Percentiles rank a stretch among this genome's conserved stretches.
Evolutionary conservation across 2,113 vertebrate genomes (phyloP).

Genomic region (Sakesphorus luctuosus): DNA sequence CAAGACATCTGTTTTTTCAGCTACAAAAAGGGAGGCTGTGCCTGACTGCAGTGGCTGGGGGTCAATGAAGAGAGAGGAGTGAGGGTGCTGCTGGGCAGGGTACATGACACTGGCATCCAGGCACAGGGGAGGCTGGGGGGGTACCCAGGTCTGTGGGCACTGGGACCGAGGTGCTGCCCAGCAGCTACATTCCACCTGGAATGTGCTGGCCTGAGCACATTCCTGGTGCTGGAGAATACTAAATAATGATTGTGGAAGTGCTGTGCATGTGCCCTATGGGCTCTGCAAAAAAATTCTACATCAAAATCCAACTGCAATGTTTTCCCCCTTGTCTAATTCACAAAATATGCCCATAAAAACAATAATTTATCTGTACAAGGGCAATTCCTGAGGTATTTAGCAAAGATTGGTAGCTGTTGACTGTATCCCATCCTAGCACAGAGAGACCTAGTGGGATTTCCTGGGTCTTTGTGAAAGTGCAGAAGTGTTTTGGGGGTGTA

Average conservation of each 20-base stretch:
- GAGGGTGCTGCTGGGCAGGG: neutral
- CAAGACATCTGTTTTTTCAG: constrained; percentile 37
- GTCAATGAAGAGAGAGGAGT: neutral
- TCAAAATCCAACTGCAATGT: constrained; percentile 11
- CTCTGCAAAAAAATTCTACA: constrained; percentile 2
- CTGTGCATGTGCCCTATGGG: constrained; percentile 1
- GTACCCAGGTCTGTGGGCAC: neutral
- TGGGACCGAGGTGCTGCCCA: neutral
- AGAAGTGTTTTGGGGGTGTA: neutral
- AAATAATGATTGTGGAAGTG: constrained; percentile 19
- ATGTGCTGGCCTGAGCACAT: neutral
- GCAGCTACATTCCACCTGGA: fast-evolving
- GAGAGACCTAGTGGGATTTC: neutral
- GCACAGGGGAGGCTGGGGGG: neutral
- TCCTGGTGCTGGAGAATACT: neutral
- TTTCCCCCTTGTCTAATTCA: constrained; percentile 43
- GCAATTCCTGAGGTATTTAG: neutral
- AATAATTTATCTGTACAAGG: constrained; percentile 15
- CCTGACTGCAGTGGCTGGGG: neutral
- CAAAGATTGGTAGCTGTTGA: neutral
- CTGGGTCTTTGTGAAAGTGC: neutral
- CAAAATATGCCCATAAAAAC: constrained; percentile 23
- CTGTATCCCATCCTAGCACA: neutral
- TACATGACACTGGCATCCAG: fast-evolving
- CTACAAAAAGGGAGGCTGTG: neutral